These are phyloP conservation scores for Myotis brandtii DNA, from an alignment of 2,113 vertebrate species.

Conservation along the genomic window DNA sequence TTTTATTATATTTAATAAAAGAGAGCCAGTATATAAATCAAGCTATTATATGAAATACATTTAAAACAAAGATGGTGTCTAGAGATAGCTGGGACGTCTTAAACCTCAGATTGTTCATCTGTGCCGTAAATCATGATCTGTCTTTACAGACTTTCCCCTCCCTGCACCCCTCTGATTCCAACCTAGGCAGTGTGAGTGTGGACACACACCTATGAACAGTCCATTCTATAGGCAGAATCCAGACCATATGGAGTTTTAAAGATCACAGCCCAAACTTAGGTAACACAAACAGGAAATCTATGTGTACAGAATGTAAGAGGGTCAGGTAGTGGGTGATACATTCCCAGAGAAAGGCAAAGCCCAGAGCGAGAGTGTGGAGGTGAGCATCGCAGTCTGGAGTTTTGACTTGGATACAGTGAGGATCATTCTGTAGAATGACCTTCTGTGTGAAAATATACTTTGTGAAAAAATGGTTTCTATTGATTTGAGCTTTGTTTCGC, in stretches of 20 bases:
- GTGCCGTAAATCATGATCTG: background rate
- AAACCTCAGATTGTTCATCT: background rate
- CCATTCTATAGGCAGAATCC: background rate
- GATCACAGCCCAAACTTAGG: background rate
- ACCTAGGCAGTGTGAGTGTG: background rate
- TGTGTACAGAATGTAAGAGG: background rate
- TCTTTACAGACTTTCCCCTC: background rate
- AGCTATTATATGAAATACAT: background rate
- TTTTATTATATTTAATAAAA: background rate
- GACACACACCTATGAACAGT: background rate
- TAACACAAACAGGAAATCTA: background rate
- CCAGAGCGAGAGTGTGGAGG: background rate
- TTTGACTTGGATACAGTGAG: background rate
- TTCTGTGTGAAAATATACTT: background rate
- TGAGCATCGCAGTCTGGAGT: background rate
- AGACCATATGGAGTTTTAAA: background rate
- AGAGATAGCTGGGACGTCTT: background rate
- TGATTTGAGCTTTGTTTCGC: conserved; percentile 8
- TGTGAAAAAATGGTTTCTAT: background rate
- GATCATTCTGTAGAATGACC: conserved; percentile 1
- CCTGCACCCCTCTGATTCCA: background rate
- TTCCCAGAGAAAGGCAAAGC: background rate
- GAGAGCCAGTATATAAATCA: background rate
- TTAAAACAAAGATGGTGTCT: background rate
- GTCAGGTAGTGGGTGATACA: background rate